Conservation (phyloP, 23 tunicate genomes). For the Corella eumyota region DNA sequence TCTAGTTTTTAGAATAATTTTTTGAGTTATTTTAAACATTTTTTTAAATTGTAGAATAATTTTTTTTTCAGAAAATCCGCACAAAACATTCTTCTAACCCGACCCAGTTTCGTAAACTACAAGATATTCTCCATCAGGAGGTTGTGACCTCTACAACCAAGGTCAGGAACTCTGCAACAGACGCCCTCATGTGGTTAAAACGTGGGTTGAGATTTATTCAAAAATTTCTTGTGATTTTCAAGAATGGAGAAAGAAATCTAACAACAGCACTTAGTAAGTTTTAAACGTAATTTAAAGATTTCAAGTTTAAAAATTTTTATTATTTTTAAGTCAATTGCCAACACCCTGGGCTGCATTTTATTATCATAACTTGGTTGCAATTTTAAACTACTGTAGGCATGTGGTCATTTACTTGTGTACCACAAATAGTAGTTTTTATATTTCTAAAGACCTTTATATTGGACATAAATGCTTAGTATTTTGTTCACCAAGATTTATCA, state of each 20-base stretch:
- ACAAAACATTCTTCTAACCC: slow-evolving; percentile 61
- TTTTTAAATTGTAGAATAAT: not conserved
- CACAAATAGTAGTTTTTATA: too few species aligned
- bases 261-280: slow-evolving; percentile 61
- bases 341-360: too few species aligned
- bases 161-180: slow-evolving; percentile 93
- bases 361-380: too few species aligned
- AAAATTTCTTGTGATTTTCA: slow-evolving; percentile 55
- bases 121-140: slow-evolving; percentile 67
- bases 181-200: slow-evolving; percentile 97
- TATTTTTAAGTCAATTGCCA: not conserved
- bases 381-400: too few species aligned
- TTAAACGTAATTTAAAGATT: not conserved
- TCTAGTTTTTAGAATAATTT: not conserved
- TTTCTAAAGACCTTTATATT: too few species aligned
- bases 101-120: slow-evolving; percentile 44
- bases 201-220: slow-evolving; percentile 82
- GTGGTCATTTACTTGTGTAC: too few species aligned
- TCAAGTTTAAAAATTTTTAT: not conserved
- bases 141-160: slow-evolving; percentile 51
- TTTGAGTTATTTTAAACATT: not conserved
- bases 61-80: slow-evolving; percentile 45
- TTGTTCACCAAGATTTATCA: too few species aligned
- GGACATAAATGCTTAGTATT: too few species aligned
- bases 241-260: slow-evolving; percentile 62